Base-by-base conservation (phyloP, 2,888 invertebrate genomes). In the Andrena hattorfiana region DNA sequence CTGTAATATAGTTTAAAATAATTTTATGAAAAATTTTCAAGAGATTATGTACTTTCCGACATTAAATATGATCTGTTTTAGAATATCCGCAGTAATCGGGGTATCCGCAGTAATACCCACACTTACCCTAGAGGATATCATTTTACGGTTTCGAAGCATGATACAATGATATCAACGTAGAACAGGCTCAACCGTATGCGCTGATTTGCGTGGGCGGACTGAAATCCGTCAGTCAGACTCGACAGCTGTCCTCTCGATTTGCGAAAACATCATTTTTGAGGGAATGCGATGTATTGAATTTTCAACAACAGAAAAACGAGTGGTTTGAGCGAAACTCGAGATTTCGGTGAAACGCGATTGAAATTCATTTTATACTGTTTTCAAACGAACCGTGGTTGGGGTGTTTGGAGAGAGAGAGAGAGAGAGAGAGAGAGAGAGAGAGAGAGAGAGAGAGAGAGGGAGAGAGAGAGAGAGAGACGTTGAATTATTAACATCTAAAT, bases 51-150 rank as follows among this genome's bases (percentile, higher is more conserved):
- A n/a, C n/a, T n/a, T n/a, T n/a, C n/a, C n/a, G n/a, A n/a, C n/a
- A n/a, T n/a, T n/a, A n/a, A n/a, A n/a, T n/a, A n/a, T n/a, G n/a
- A n/a, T n/a, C n/a, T n/a, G n/a, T n/a, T n/a, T n/a, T n/a, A n/a
- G n/a, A n/a, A n/a, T n/a, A n/a, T n/a, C n/a, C n/a, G n/a, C n/a
- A n/a, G n/a, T n/a, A n/a, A n/a, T n/a, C n/a, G n/a, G n/a, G n/a
- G n/a, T n/a, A n/a, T n/a, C n/a, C n/a, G n/a, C n/a, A n/a, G n/a
- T n/a, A n/a, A n/a, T n/a, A n/a, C n/a, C n/a, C n/a, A n/a, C n/a
- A n/a, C n/a, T n/a, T n/a, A n/a, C n/a, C n/a, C n/a, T n/a, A 54
- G 59, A 42, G 73, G 54, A 64, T 60, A 63, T 71, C 66, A 63
- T 48, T 63, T 66, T 51, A 66, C n/a, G 56, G 30, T 42, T 56